Percentiles rank a stretch among this genome's conserved stretches.
phyloP scores from a whole-genome alignment of 2,888 invertebrate genomes.

The Cepaea hortensis region DNA sequence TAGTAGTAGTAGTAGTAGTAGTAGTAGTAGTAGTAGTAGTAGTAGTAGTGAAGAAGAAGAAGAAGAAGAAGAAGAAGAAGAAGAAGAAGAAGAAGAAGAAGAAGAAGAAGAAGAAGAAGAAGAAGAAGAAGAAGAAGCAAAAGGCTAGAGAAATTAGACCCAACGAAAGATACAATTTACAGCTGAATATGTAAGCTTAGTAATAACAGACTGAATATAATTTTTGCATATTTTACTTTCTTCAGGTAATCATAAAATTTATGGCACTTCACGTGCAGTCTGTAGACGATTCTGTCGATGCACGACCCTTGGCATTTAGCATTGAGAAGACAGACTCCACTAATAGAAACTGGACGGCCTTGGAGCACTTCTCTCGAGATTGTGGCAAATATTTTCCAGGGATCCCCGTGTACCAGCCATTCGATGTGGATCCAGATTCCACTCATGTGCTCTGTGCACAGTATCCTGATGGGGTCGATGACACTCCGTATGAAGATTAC shows the following conservation, averaged over 20 bases:
- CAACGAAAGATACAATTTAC: too few relatives aligned
- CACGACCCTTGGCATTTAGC: constrained; percentile 17
- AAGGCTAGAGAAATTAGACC: too few relatives aligned
- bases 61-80: too few relatives aligned
- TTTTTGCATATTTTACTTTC: background rate
- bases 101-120: too few relatives aligned
- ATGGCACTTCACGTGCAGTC: constrained; percentile 10
- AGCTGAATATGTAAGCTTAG: too few relatives aligned
- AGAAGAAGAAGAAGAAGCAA: too few relatives aligned
- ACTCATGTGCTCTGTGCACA: background rate
- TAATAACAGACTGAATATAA: too few relatives aligned
- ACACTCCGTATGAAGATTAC: background rate
- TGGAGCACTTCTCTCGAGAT: constrained; percentile 15
- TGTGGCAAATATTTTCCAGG: constrained; percentile 26
- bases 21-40: background rate
- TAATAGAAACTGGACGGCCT: background rate
- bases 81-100: too few relatives aligned
- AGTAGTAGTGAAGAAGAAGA: background rate
- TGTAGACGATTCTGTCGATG: constrained; percentile 13
- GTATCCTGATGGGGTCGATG: background rate
- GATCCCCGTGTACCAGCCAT: constrained; percentile 8
- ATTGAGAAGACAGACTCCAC: constrained; percentile 28
- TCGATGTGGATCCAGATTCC: background rate
- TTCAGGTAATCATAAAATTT: constrained; percentile 27
- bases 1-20: background rate